Conservation (phyloP, 2,888 invertebrate species). For the Neoscelio sp. region DNA sequence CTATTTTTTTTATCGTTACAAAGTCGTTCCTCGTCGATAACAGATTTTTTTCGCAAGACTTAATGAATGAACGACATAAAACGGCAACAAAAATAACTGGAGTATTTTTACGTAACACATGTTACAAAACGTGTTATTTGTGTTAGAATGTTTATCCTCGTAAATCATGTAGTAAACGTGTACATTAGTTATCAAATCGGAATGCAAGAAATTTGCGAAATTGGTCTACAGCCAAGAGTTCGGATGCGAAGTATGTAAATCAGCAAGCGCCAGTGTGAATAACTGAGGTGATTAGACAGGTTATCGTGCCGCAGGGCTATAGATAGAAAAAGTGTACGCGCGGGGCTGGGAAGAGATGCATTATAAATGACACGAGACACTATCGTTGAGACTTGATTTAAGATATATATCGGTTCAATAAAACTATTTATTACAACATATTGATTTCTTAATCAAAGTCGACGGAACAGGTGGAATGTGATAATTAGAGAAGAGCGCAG, state of each 20-base stretch:
- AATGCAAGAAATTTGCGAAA: conserved; percentile 38
- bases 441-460: conserved; percentile 40
- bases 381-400: not conserved
- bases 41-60: too few species aligned
- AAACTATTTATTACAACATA: conserved; percentile 4
- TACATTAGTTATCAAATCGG: conserved; percentile 30
- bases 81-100: not conserved
- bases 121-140: not conserved
- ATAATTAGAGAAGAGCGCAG: conserved; percentile 4
- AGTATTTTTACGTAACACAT: not conserved
- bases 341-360: too few species aligned
- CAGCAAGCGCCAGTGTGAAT: conserved; percentile 34
- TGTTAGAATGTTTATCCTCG: not conserved
- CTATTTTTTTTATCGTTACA: too few species aligned
- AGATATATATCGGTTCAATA: not conserved
- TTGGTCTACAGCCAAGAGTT: conserved; percentile 38
- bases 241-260: conserved; percentile 42
- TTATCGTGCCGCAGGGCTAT: conserved; percentile 12
- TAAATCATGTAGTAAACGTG: conserved; percentile 31
- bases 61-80: too few species aligned
- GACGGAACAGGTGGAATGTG: conserved; percentile 4
- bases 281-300: conserved; percentile 32
- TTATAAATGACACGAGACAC: conserved; percentile 21
- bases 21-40: too few species aligned
- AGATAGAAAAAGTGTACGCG: not conserved